phyloP scores from a whole-genome alignment of 2,797 vertebrate genomes.

The Notamacropus eugenii region DNA sequence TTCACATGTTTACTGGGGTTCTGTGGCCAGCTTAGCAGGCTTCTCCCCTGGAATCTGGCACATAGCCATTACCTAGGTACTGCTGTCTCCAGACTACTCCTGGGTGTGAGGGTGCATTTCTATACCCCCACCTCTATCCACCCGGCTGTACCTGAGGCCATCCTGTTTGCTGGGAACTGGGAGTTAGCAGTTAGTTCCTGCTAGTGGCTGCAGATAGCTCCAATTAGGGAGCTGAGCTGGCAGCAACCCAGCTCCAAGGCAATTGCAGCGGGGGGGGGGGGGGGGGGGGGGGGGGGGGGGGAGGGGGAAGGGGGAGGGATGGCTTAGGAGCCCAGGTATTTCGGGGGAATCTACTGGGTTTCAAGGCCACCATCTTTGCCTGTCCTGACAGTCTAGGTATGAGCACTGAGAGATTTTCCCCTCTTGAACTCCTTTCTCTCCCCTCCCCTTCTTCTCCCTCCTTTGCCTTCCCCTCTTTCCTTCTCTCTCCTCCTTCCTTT shows the following conservation, averaged over 20 bases:
- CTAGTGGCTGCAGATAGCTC: background rate
- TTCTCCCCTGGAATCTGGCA: background rate
- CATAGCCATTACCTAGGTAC: background rate
- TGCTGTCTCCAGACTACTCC: background rate
- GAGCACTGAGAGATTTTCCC: background rate
- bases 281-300: too few species aligned
- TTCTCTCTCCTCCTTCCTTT: too few species aligned
- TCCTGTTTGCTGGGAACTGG: constrained; percentile 14
- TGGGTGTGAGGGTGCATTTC: background rate
- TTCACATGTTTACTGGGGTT: background rate
- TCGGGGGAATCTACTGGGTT: background rate
- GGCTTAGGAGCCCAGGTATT: too few species aligned
- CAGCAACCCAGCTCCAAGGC: background rate
- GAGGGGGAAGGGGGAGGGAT: background rate
- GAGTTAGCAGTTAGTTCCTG: background rate
- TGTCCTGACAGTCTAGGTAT: background rate
- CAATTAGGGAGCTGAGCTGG: background rate
- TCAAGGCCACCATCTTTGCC: too few species aligned
- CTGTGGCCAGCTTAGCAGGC: background rate
- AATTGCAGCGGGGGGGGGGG: background rate
- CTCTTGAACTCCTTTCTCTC: background rate
- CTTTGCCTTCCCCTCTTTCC: background rate
- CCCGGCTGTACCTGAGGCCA: background rate
- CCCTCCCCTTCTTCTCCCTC: background rate
- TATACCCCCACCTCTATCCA: background rate